These are phyloP conservation scores for Centropus unirufus DNA, from an alignment of 2,113 vertebrate species.

Conservation along the genomic window DNA sequence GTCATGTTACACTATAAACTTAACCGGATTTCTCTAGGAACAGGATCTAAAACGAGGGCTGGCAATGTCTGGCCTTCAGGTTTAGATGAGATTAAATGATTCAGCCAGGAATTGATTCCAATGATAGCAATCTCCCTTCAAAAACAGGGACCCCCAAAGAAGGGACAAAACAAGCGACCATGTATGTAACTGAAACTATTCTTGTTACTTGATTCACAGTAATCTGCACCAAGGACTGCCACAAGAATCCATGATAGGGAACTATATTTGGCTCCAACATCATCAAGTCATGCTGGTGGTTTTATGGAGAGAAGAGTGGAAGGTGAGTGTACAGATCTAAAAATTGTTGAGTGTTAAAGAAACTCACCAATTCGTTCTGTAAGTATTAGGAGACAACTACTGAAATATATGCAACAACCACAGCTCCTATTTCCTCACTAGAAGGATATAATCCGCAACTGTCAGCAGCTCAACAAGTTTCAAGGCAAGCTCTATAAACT, in stretches of 20 bases:
- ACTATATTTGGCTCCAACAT: not conserved
- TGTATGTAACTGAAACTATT: not conserved
- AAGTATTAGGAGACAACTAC: not conserved
- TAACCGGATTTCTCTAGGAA: not conserved
- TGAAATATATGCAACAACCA: not conserved
- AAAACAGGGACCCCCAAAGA: not conserved
- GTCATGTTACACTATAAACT: conserved; percentile 25
- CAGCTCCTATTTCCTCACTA: not conserved
- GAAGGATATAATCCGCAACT: not conserved
- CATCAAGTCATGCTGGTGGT: not conserved
- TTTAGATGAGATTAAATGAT: not conserved
- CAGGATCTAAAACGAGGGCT: not conserved
- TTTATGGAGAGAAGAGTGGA: not conserved
- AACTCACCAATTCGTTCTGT: not conserved
- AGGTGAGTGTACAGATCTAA: not conserved
- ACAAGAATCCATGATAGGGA: not conserved
- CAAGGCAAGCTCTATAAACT: not conserved
- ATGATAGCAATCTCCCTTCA: not conserved
- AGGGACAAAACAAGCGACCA: not conserved
- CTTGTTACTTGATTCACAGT: not conserved
- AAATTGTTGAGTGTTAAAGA: not conserved
- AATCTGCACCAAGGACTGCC: not conserved
- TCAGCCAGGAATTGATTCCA: not conserved
- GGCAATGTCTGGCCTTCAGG: conserved; percentile 3
- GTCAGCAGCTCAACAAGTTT: not conserved